Base-by-base conservation (phyloP, 2,113 vertebrate genomes). In the Bambusicola thoracicus region DNA sequence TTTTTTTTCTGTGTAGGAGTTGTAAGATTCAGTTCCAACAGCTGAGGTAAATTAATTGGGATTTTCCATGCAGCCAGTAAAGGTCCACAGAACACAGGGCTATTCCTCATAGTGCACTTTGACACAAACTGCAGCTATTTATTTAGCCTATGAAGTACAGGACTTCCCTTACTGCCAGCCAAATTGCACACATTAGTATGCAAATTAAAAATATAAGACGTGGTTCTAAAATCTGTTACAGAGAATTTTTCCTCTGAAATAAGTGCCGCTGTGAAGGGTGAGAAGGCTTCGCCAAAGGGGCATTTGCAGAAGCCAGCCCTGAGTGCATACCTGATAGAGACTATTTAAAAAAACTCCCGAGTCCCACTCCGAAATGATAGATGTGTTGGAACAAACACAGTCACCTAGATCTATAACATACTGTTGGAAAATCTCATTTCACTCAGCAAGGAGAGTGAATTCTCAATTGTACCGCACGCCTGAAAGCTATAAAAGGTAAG, bases 311-410 rank as follows among this genome's bases (percentile, higher is more conserved):
- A 69, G 41, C 0, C 0, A 70, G 59, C 55, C 49, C 1, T 0
- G n/a, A 46, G 61, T 4, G 27, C 48, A 40, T 4, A 83, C 76
- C 65, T n/a, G 48, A 80, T 15, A 87, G 81, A 72, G 93, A 88
- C 62, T 83, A 19, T 41, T 91, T 43, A 6, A 94, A 83, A 90
- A 91, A 85, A 34, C 41, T 46, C n/a, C 79, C 6, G 75, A 89
- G 61, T 51, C 67, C 87, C 85, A 4, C 49, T 51, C 25, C 5
- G 11, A 29, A 89, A 61, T 90, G 85, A 94, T 51, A 87, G 87
- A 96, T 95, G 81, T 75, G 43, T 88, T 78, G 85, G 85, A 80
- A 94, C 53, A 95, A 95, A 90, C 85, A 94, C 46, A 91, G 82
- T 32, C 72, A 92, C 85, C 93, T 36, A 72, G 87, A 94, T 91